Conservation (phyloP, 92 coral and sea anemone species). For the Zoanthus gigantus region DNA sequence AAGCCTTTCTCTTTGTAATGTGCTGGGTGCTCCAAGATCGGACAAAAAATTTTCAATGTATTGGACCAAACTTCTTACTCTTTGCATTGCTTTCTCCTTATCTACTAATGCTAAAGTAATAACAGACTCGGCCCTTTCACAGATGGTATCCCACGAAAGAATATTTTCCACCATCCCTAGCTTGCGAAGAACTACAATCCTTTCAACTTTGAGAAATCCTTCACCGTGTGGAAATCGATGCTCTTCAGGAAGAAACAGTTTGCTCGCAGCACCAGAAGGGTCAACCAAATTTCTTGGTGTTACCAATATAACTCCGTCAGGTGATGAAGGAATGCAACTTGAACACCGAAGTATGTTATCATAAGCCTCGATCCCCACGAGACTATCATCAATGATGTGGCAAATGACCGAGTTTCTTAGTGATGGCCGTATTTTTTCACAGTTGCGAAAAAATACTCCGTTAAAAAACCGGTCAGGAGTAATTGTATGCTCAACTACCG, state of each 20-base stretch:
- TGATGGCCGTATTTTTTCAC: slow-evolving; percentile 59
- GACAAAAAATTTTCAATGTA: slow-evolving; percentile 72
- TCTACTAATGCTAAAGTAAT: slow-evolving; percentile 63
- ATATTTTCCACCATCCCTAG: slow-evolving; percentile 90
- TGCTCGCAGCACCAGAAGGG: slow-evolving; percentile 82
- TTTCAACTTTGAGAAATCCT: slow-evolving; percentile 65
- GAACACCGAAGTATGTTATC: slow-evolving; percentile 59
- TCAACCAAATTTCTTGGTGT: slow-evolving; percentile 78
- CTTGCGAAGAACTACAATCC: slow-evolving; percentile 81
- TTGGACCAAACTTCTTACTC: slow-evolving; percentile 72
- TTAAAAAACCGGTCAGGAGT: slow-evolving; percentile 75
- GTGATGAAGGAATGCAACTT: slow-evolving; percentile 85
- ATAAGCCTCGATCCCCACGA: slow-evolving; percentile 61
- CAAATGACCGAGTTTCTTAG: slow-evolving; percentile 81
- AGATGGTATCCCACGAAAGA: slow-evolving; percentile 86
- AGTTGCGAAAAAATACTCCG: slow-evolving; percentile 74
- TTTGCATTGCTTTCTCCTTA: slow-evolving; percentile 64
- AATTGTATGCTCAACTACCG: slow-evolving; percentile 66
- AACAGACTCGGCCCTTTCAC: slow-evolving; percentile 85
- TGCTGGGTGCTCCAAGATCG: slow-evolving; percentile 65
- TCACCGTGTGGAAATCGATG: slow-evolving; percentile 89
- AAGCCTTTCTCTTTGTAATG: slow-evolving; percentile 62
- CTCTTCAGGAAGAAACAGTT: slow-evolving; percentile 79
- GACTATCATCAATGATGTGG: slow-evolving; percentile 79
- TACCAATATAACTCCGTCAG: slow-evolving; percentile 72